These are phyloP conservation scores for Martes flavigula DNA, from an alignment of 2,797 vertebrate species.

Conservation along the genomic window DNA sequence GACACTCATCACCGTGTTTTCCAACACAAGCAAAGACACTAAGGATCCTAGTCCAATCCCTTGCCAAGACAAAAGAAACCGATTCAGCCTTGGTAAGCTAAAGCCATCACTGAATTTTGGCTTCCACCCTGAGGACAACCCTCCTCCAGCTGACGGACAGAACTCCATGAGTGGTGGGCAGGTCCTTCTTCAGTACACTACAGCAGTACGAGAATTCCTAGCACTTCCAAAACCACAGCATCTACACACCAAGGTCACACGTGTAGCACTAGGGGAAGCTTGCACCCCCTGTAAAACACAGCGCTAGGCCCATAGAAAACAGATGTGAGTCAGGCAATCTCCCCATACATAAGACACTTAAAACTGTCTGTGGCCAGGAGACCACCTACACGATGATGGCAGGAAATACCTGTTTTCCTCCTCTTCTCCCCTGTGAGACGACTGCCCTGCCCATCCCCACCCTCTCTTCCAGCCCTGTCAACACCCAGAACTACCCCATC, in stretches of 20 bases:
- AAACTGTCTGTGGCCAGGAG: too few relatives aligned
- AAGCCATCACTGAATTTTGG: background rate
- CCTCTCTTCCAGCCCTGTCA: background rate
- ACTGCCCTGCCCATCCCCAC: background rate
- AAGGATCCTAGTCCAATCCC: background rate
- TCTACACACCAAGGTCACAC: background rate
- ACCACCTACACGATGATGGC: fast-evolving
- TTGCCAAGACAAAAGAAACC: background rate
- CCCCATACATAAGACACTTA: background rate
- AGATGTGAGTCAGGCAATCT: background rate
- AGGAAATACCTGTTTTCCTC: background rate
- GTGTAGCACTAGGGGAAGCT: background rate
- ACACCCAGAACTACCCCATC: background rate
- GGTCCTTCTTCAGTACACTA: background rate
- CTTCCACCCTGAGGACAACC: background rate
- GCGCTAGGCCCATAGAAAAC: background rate
- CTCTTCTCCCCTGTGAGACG: background rate
- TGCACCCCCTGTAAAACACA: background rate
- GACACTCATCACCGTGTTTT: background rate
- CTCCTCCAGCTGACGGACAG: background rate
- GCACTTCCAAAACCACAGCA: background rate
- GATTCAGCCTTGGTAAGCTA: background rate
- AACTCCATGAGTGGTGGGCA: background rate
- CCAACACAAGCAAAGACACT: background rate
- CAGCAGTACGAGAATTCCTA: background rate